These are phyloP conservation scores for Drosophila ohnishii DNA, from an alignment of 1,140 invertebrate genomes.

Conservation along the genomic window DNA sequence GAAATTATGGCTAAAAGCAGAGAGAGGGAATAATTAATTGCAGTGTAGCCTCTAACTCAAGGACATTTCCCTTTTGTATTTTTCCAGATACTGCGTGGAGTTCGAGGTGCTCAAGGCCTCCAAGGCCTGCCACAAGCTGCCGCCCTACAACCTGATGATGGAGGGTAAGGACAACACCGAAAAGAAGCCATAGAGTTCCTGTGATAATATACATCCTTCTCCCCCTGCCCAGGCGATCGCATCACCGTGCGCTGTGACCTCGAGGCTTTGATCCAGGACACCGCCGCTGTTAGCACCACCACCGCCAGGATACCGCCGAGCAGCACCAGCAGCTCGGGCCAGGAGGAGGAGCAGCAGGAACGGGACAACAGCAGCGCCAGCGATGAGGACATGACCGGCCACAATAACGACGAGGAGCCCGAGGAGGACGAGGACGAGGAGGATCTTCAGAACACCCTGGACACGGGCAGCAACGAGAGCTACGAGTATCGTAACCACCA, in stretches of 20 bases:
- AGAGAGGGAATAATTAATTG: slow-evolving; percentile 10
- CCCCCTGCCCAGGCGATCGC: slow-evolving; percentile 85
- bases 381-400: slow-evolving; percentile 21
- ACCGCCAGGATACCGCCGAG: slow-evolving; percentile 20
- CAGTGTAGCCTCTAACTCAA: not conserved
- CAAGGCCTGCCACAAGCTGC: slow-evolving; percentile 90
- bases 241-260: slow-evolving; percentile 91
- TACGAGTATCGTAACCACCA: slow-evolving; percentile 55
- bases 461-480: slow-evolving; percentile 57
- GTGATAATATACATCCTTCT: not conserved
- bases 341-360: slow-evolving; percentile 27
- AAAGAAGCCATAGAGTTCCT: not conserved
- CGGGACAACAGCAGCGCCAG: slow-evolving; percentile 35
- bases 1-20: not conserved
- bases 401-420: slow-evolving; percentile 27
- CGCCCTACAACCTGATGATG: slow-evolving; percentile 87
- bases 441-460: slow-evolving; percentile 62
- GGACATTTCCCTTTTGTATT: not conserved
- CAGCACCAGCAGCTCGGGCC: slow-evolving; percentile 26
- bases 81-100: slow-evolving; percentile 91
- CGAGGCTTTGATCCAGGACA: slow-evolving; percentile 87
- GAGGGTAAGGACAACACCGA: slow-evolving; percentile 86
- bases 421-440: slow-evolving; percentile 54
- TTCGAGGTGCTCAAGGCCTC: slow-evolving; percentile 92
- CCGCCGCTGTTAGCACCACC: slow-evolving; percentile 1